A percentile compares a stretch with the other conserved stretches of the same genome.
Conservation (phyloP, 53 echinoderm and acorn worm species). For the Holothuria leucospilota region DNA sequence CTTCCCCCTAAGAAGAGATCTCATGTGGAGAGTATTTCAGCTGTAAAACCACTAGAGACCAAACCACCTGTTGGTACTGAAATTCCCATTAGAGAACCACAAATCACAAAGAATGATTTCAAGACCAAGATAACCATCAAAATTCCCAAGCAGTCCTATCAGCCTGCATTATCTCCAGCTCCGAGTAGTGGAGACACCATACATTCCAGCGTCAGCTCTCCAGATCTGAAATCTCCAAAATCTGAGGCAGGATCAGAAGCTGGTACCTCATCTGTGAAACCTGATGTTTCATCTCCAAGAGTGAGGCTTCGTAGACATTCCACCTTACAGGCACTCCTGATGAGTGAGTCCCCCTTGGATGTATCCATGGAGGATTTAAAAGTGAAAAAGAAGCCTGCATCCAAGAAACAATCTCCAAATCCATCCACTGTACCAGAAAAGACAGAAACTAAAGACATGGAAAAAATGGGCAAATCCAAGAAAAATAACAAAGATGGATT, state of each 20-base stretch:
- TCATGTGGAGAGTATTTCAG: background rate
- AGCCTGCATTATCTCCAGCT: constrained; percentile 26
- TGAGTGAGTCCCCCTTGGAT: constrained; percentile 38
- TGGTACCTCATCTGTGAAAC: background rate
- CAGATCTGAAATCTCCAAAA: constrained; percentile 30
- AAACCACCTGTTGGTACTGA: background rate
- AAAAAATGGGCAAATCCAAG: background rate
- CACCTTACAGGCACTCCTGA: constrained; percentile 33
- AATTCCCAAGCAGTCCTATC: constrained; percentile 41
- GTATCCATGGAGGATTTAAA: constrained; percentile 35
- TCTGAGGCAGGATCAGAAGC: constrained; percentile 34
- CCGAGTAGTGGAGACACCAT: constrained; percentile 46
- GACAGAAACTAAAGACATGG: background rate
- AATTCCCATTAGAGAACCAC: constrained; percentile 30
- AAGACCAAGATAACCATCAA: constrained; percentile 52
- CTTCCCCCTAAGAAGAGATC: constrained; percentile 44
- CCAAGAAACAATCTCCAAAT: constrained; percentile 1
- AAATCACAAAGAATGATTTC: constrained; percentile 44
- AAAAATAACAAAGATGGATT: constrained; percentile 3
- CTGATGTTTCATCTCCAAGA: constrained; percentile 25
- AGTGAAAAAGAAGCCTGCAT: constrained; percentile 11
- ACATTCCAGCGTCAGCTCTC: constrained; percentile 44
- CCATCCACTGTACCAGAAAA: background rate
- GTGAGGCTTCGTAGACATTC: constrained; percentile 44
- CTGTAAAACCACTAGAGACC: constrained; percentile 2